phyloP scores from a whole-genome alignment of 2,113 vertebrate genomes.

The Alethe castanea region DNA sequence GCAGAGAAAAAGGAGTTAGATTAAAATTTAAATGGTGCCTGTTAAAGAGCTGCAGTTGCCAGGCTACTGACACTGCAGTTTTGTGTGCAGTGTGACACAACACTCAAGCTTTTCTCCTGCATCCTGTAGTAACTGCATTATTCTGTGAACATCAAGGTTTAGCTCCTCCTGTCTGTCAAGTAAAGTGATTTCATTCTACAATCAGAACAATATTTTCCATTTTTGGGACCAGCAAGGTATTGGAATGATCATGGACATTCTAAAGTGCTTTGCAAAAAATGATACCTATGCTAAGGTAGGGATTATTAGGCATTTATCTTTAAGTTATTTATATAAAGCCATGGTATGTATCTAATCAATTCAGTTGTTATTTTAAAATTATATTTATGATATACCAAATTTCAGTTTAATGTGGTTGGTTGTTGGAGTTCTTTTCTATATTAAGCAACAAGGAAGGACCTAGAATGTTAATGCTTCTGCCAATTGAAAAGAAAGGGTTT shows the following conservation, averaged over 20 bases:
- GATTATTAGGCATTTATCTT: background rate
- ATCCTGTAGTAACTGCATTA: constrained; percentile 40
- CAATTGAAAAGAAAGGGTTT: background rate
- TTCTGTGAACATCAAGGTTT: constrained; percentile 30
- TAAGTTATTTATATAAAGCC: background rate
- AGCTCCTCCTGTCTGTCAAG: constrained; percentile 14
- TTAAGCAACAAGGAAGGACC: constrained; percentile 11
- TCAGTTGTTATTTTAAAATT: background rate
- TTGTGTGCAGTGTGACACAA: background rate
- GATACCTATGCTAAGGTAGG: constrained; percentile 48
- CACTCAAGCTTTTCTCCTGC: constrained; percentile 16
- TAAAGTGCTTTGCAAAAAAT: constrained; percentile 52
- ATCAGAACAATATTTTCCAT: background rate
- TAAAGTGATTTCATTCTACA: constrained; percentile 19
- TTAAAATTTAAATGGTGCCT: constrained; percentile 34
- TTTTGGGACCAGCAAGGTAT: background rate
- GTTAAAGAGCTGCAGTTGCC: constrained; percentile 68
- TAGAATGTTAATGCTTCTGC: background rate
- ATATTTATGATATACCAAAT: background rate
- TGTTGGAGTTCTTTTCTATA: background rate
- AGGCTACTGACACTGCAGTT: constrained; percentile 56
- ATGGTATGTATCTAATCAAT: background rate
- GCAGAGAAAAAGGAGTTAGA: background rate
- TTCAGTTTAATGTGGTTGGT: background rate
- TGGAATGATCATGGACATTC: constrained; percentile 48